Percentiles rank a stretch among this genome's conserved stretches.
phyloP scores from a whole-genome alignment of 2,113 vertebrate species.

The Brachyistius frenatus region DNA sequence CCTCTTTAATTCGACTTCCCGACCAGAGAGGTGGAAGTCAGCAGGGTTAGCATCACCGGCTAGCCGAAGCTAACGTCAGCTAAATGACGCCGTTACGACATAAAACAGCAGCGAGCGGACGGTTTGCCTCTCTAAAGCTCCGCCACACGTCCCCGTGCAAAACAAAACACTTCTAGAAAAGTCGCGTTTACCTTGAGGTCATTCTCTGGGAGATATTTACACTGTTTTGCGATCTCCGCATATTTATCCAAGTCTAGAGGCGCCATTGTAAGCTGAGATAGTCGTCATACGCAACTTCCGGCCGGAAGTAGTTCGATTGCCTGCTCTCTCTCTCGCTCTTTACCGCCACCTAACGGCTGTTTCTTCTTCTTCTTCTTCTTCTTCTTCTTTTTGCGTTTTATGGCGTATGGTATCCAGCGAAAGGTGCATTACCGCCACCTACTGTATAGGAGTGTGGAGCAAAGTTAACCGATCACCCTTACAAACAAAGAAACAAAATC shows the following conservation, averaged over 20 bases:
- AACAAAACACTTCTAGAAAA: neutral
- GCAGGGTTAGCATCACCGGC: constrained; percentile 23
- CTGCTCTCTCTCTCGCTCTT: too few relatives aligned
- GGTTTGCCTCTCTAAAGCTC: too few relatives aligned
- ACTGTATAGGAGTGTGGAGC: too few relatives aligned
- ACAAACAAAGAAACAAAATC: too few relatives aligned
- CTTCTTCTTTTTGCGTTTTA: too few relatives aligned
- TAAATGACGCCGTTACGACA: constrained; percentile 16
- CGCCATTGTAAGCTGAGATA: constrained; percentile 86
- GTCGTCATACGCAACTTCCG: constrained; percentile 60
- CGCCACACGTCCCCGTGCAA: too few relatives aligned
- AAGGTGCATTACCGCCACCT: too few relatives aligned
- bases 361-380: neutral
- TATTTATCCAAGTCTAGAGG: constrained; percentile 96
- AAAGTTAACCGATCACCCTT: too few relatives aligned
- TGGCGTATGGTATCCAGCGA: too few relatives aligned
- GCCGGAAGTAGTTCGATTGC: neutral
- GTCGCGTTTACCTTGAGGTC: constrained; percentile 90
- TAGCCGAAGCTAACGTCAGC: constrained; percentile 54
- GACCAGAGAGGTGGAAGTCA: constrained; percentile 13
- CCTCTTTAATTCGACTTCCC: constrained; percentile 28
- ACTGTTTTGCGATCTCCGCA: constrained; percentile 95
- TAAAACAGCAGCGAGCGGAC: neutral
- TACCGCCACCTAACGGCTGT: too few relatives aligned
- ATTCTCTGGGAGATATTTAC: constrained; percentile 97